Evolutionary conservation across 2,113 vertebrate species (phyloP), one percentile per base, ranked within the genome.

Genomic region (Nerophis lumbriciformis): DNA sequence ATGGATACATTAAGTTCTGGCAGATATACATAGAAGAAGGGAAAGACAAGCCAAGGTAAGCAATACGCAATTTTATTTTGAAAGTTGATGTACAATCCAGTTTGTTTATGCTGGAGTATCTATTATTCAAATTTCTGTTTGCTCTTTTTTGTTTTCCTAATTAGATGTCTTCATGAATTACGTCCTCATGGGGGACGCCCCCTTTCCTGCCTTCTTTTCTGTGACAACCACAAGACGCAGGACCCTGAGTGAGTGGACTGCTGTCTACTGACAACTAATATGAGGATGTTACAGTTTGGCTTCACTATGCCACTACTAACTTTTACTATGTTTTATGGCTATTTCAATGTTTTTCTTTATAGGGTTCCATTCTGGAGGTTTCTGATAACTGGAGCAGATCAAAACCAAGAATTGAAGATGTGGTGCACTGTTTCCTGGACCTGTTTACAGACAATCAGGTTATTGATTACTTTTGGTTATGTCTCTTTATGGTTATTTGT

Each of bases 401-500:
- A 98, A 88, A 99, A 98, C 78, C 93, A 91, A 73, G 96, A 99
- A 48, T 83, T 99, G 55, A 99, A 98, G 88, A 92, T 99, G 93
- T 99, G 97, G 97, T 99, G 97, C 83, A 99, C 97, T 0, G 96
- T 99, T 50, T 97, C 95, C 16, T 99, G 97, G 96, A 98, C 94
- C 10, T 99, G 96, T 68, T 87, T 99, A 59, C 97, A 99, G 74
- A 98, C 95, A 12, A 90, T 98, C 63, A 92, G 92, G 96, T 97
- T 48, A 5, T 54, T 38, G 1, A 8, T 48, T 9, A 5, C 9
- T 54, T 6, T 15, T 4, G 10, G 28, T 60, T 60, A 42, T 9
- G 14, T 19, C 21, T 4, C 4, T 5, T 28, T 21, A 11, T 16
- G 11, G 14, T 10, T 16, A 53, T 35, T 53, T n/a, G 5, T 53